phyloP scores from a whole-genome alignment of 1,140 invertebrate genomes.

The Drosophila willistoni region DNA sequence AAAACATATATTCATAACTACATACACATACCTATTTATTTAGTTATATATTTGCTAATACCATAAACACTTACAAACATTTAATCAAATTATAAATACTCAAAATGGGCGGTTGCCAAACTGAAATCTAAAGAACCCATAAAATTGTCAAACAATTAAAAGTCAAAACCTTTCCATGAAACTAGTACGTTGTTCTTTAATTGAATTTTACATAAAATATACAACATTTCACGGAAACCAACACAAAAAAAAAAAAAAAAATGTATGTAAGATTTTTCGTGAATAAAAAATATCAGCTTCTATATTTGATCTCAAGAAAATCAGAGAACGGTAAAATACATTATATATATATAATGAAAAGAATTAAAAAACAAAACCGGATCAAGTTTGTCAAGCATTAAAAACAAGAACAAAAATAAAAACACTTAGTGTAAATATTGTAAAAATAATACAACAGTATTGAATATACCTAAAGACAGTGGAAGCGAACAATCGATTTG shows the following conservation, averaged over 20 bases:
- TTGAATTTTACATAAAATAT: slow-evolving; percentile 61
- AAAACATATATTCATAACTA: slow-evolving; percentile 39
- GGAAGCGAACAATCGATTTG: not conserved
- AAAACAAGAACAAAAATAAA: slow-evolving; percentile 18
- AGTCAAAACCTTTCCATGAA: slow-evolving; percentile 44
- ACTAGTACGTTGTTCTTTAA: slow-evolving; percentile 67
- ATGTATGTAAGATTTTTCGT: slow-evolving; percentile 63
- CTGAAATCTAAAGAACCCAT: slow-evolving; percentile 21
- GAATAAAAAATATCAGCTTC: slow-evolving; percentile 65
- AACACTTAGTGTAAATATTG: slow-evolving; percentile 81
- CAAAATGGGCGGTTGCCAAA: slow-evolving; percentile 27
- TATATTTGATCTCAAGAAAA: slow-evolving; percentile 68
- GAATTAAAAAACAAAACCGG: slow-evolving; percentile 21
- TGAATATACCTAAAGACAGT: slow-evolving; percentile 57
- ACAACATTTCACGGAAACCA: slow-evolving; percentile 39
- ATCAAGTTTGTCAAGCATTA: slow-evolving; percentile 31
- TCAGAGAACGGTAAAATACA: slow-evolving; percentile 31
- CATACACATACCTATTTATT: slow-evolving; percentile 38
- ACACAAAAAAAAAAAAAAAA: slow-evolving; percentile 52
- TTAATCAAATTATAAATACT: slow-evolving; percentile 33
- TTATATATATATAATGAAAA: slow-evolving; percentile 21
- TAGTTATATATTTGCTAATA: slow-evolving; percentile 33
- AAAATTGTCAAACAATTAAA: slow-evolving; percentile 45
- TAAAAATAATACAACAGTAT: slow-evolving; percentile 68
- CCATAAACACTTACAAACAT: slow-evolving; percentile 20